Evolutionary conservation across 92 coral and sea anemone genomes (phyloP).

Genomic region (Pocillopora grandis): DNA sequence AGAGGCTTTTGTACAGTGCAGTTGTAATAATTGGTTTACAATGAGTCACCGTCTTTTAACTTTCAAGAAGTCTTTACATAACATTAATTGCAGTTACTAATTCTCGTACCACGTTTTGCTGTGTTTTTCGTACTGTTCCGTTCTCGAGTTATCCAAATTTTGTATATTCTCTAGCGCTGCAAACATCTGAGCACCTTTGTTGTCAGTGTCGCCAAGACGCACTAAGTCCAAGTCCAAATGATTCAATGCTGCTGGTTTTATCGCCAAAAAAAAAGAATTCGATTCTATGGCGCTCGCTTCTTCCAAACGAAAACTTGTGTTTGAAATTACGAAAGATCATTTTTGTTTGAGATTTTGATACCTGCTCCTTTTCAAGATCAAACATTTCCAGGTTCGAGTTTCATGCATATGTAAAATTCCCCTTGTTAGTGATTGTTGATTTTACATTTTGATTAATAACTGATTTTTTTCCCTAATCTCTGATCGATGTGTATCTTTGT

Average conservation of each 20-base stretch:
- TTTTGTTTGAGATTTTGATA: constrained; percentile 22
- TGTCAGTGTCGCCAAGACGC: neutral
- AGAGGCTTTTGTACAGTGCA: constrained; percentile 37
- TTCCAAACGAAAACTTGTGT: neutral
- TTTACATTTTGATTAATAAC: constrained; percentile 37
- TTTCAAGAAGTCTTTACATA: constrained; percentile 50
- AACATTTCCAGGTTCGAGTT: constrained; percentile 31
- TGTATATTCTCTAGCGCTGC: neutral
- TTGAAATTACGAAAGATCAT: neutral
- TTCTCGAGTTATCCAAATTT: neutral
- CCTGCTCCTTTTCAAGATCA: constrained; percentile 3
- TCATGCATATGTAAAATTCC: constrained; percentile 39
- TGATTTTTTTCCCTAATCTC: constrained; percentile 30
- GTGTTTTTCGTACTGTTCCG: neutral
- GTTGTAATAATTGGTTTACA: constrained; percentile 52
- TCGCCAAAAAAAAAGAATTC: neutral
- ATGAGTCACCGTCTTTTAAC: constrained; percentile 40
- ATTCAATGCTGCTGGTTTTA: neutral
- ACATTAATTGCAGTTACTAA: constrained; percentile 24
- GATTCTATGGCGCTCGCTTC: no score
- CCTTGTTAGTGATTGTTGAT: constrained; percentile 32
- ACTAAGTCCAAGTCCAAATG: neutral
- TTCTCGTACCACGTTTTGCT: neutral
- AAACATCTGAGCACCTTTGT: neutral
- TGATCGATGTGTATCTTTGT: constrained; percentile 11